Conservation (phyloP, 2,888 invertebrate genomes). For the Andrena minutula region DNA sequence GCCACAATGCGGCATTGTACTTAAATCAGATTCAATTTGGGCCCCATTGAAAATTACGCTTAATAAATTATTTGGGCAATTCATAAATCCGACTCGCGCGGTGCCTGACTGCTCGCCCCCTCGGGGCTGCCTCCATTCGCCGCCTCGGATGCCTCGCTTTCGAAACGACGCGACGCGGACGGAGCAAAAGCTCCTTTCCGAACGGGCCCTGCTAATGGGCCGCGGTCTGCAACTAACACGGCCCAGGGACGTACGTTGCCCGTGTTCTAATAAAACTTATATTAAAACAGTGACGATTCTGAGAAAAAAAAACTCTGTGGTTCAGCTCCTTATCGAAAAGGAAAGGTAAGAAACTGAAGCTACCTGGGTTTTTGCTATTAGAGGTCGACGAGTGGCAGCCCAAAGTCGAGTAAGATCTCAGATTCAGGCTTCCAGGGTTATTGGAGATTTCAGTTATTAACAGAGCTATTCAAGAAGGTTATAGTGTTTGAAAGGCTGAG, state of each 20-base stretch:
- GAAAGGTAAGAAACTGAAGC: too few species aligned
- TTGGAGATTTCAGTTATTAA: too few species aligned
- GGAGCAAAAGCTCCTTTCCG: constrained; percentile 56
- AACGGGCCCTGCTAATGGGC: constrained; percentile 75
- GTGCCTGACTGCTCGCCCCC: constrained; percentile 56
- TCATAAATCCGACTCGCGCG: constrained; percentile 82
- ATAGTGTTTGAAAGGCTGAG: too few species aligned
- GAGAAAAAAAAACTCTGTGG: too few species aligned
- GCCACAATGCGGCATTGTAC: constrained; percentile 83
- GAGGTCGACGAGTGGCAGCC: too few species aligned
- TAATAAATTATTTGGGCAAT: constrained; percentile 85
- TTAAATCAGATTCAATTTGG: constrained; percentile 85
- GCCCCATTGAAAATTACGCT: constrained; percentile 85
- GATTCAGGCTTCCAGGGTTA: too few species aligned
- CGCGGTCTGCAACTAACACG: constrained; percentile 48
- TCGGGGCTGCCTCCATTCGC: constrained; percentile 28
- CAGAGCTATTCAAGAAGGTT: too few species aligned
- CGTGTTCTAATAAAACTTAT: background rate
- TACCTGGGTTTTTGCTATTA: too few species aligned
- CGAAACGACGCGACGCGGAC: constrained; percentile 57
- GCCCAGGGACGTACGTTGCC: constrained; percentile 55
- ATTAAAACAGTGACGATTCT: too few species aligned
- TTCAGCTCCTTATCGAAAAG: too few species aligned
- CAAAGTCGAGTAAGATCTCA: too few species aligned
- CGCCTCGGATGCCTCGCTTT: constrained; percentile 53